Evolutionary conservation across 92 coral and sea anemone species (phyloP), one percentile per base, ranked within the genome.

Genomic region (Paragorgia papillata): DNA sequence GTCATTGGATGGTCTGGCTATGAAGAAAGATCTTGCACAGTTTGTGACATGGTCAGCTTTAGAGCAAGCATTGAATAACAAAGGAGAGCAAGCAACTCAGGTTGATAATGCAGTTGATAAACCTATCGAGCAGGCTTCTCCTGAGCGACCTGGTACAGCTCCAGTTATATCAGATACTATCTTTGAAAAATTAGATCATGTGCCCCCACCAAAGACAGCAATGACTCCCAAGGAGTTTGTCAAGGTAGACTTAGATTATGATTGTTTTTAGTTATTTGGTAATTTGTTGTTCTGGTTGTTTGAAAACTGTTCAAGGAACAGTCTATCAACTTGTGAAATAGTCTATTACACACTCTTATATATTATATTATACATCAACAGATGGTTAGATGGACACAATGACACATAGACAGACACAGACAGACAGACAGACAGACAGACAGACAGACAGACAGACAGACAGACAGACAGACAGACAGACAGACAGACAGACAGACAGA

Each of bases 21-120:
- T 70, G 51, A 93, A 88, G 76, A 88, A 89, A 9, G 98, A 94
- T 30, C 83, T 94, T 49, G 60, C 34, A 25, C 80, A 84, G 64
- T 94, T 86, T 69, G 98, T 94, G 9, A 90, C 86, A 54, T 94
- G 98, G 98, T 91, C 94, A 9, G 98, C 98, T 0, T 80, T 94
- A 20, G 95, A 94, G 82, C 86, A 91, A 54, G 98, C 98, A 14
- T 61, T 94, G 79, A 92, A 91, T n/a, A 83, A 89, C 6, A 85
- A 83, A 71, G 92, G 89, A 79, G 59, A 46, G 29, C 43, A 57
- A 76, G 34, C 39, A 32, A 46, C 25, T 32, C 35, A 39, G 12
- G 49, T 14, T 0, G 63, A 13, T 19, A 27, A 41, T 21, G n/a
- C 29, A 54, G 10, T 33, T 55, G 90, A 80, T 49, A 62, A 80